These are phyloP conservation scores for Eutrigla gurnardus DNA, from an alignment of 2,797 vertebrate species.

Conservation along the genomic window DNA sequence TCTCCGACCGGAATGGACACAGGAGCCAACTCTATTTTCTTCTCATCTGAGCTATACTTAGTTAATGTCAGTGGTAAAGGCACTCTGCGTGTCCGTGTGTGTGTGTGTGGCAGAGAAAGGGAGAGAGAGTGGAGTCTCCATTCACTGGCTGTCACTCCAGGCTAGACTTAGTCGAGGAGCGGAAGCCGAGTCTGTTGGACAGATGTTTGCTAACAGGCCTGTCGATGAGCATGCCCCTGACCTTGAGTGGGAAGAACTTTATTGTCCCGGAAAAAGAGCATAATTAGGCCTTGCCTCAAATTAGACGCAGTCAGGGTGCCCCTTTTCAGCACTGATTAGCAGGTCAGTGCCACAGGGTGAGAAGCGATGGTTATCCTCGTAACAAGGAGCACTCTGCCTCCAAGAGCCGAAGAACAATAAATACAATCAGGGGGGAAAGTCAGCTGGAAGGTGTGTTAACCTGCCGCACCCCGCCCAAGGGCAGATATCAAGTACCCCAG, in stretches of 20 bases:
- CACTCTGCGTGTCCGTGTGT: slow-evolving; percentile 36
- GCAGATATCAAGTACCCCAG: slow-evolving; percentile 26
- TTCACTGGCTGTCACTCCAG: slow-evolving; percentile 84
- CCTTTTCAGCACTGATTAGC: slow-evolving; percentile 81
- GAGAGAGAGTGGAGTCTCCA: slow-evolving; percentile 58
- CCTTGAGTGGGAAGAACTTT: slow-evolving; percentile 88
- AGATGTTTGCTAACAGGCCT: slow-evolving; percentile 91
- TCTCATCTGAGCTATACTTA: slow-evolving; percentile 60
- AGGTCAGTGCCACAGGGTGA: slow-evolving; percentile 73
- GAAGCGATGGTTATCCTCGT: slow-evolving; percentile 52
- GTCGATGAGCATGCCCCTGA: slow-evolving; percentile 84
- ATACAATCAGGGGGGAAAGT: slow-evolving; percentile 67
- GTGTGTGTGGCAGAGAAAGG: slow-evolving; percentile 17
- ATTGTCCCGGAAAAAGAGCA: slow-evolving; percentile 88
- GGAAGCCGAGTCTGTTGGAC: slow-evolving; percentile 88
- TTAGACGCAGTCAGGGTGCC: slow-evolving; percentile 81
- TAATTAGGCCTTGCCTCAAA: slow-evolving; percentile 87
- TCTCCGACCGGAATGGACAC: slow-evolving; percentile 78
- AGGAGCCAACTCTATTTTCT: slow-evolving; percentile 77
- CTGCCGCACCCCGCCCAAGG: slow-evolving; percentile 29
- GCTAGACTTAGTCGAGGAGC: slow-evolving; percentile 82
- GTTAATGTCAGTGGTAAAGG: slow-evolving; percentile 69
- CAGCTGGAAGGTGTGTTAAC: slow-evolving; percentile 49
- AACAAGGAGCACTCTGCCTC: slow-evolving; percentile 45
- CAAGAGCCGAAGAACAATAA: slow-evolving; percentile 72